These are phyloP conservation scores for Nylanderia fulva DNA, from an alignment of 1,140 invertebrate genomes.

Conservation along the genomic window DNA sequence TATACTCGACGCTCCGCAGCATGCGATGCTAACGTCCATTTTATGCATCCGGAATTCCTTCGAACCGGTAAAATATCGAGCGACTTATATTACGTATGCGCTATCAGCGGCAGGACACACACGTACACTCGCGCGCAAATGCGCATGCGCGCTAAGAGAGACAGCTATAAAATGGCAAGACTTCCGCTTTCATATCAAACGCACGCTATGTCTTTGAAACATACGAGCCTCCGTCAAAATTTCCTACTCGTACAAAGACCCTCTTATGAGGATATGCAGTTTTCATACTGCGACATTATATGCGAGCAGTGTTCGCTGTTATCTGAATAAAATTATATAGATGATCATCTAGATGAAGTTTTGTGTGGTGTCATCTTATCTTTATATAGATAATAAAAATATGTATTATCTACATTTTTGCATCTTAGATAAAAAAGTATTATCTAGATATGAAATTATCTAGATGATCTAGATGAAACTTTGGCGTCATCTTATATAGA, in stretches of 20 bases:
- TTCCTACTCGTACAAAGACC: slow-evolving; percentile 24
- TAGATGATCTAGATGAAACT: too few relatives aligned
- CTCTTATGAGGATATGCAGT: too few relatives aligned
- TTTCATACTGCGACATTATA: not conserved
- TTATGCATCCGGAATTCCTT: slow-evolving; percentile 81
- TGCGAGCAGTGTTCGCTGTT: too few relatives aligned
- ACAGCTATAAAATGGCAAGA: slow-evolving; percentile 23
- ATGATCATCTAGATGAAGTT: too few relatives aligned
- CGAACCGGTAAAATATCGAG: slow-evolving; percentile 80
- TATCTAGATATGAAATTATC: too few relatives aligned
- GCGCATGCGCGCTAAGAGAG: not conserved
- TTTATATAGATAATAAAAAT: too few relatives aligned
- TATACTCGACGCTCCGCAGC: slow-evolving; percentile 74
- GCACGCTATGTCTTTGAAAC: not conserved
- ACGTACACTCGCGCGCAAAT: not conserved
- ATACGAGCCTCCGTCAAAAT: slow-evolving; percentile 23
- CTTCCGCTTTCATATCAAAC: slow-evolving; percentile 20
- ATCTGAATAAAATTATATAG: too few relatives aligned
- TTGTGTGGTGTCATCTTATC: too few relatives aligned
- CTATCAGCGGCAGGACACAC: slow-evolving; percentile 50
- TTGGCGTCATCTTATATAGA: too few relatives aligned
- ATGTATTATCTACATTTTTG: too few relatives aligned
- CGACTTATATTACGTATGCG: slow-evolving; percentile 70
- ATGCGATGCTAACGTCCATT: slow-evolving; percentile 81
- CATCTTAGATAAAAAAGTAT: too few relatives aligned